Conservation (phyloP, 2,888 invertebrate genomes). For the Diabrotica balteata region DNA sequence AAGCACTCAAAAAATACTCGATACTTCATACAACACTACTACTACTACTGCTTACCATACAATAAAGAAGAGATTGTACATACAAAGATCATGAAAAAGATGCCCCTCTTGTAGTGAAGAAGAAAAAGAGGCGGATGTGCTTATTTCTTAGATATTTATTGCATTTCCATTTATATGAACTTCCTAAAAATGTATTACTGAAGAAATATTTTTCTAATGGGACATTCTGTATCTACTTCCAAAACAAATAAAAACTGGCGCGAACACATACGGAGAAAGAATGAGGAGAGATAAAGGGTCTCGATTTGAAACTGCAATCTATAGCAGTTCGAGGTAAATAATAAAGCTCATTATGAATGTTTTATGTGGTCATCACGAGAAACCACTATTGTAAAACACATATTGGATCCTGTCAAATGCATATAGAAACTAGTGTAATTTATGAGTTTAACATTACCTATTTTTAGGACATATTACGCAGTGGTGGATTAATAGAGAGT, state of each 20-base stretch:
- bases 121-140: too few species aligned
- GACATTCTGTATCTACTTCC: neutral
- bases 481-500: neutral
- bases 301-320: constrained; percentile 37
- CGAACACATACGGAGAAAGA: neutral
- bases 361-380: constrained; percentile 40
- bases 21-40: too few species aligned
- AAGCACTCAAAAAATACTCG: too few species aligned
- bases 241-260: neutral
- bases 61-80: too few species aligned
- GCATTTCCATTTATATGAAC: too few species aligned
- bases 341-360: constrained; percentile 40
- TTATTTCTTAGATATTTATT: too few species aligned
- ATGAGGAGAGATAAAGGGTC: constrained; percentile 21
- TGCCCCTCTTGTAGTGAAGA: too few species aligned
- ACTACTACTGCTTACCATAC: too few species aligned
- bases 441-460: constrained; percentile 2
- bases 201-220: too few species aligned
- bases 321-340: constrained; percentile 39
- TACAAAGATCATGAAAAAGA: too few species aligned
- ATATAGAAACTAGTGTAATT: constrained; percentile 44
- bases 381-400: constrained; percentile 45
- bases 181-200: too few species aligned
- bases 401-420: constrained; percentile 50
- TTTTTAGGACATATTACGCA: neutral